These are phyloP conservation scores for Amphimedon queenslandica DNA, from an alignment of 37 sponge, comb jelly and placozoan genomes.

Conservation along the genomic window DNA sequence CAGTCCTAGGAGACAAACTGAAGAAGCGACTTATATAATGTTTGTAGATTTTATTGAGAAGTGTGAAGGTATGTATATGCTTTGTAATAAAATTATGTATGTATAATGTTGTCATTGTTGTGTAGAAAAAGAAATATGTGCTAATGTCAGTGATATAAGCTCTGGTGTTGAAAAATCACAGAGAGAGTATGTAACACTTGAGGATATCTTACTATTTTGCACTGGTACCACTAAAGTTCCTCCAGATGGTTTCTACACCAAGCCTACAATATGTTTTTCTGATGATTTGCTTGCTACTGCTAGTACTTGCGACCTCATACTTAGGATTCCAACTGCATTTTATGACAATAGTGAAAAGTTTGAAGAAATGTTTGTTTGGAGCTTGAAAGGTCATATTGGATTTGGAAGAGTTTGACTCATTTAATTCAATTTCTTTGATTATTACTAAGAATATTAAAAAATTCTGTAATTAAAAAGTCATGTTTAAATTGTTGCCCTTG, in stretches of 20 bases:
- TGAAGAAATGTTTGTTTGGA: background rate
- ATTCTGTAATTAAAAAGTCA: background rate
- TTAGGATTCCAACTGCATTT: slow-evolving; percentile 13
- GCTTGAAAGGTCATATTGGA: background rate
- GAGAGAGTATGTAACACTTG: background rate
- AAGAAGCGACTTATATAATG: slow-evolving; percentile 2
- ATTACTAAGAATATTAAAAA: no score
- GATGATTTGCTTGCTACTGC: slow-evolving; percentile 9
- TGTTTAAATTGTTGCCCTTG: background rate
- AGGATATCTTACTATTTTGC: slow-evolving; percentile 13
- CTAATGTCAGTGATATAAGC: background rate
- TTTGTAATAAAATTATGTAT: background rate
- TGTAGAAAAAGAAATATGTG: no score
- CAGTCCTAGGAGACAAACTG: background rate
- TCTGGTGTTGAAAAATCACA: background rate
- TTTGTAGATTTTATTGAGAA: slow-evolving; percentile 15
- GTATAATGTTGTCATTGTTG: background rate
- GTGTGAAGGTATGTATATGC: slow-evolving; percentile 20
- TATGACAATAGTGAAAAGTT: slow-evolving; percentile 15
- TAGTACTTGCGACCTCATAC: slow-evolving; percentile 15
- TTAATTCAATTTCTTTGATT: background rate
- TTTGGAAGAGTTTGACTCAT: slow-evolving; percentile 13
- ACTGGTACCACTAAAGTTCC: slow-evolving; percentile 15
- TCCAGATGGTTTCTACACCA: slow-evolving; percentile 12
- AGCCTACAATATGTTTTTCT: background rate